These are phyloP conservation scores for Sparidentex hasta DNA, from an alignment of 2,797 vertebrate genomes.

Conservation along the genomic window DNA sequence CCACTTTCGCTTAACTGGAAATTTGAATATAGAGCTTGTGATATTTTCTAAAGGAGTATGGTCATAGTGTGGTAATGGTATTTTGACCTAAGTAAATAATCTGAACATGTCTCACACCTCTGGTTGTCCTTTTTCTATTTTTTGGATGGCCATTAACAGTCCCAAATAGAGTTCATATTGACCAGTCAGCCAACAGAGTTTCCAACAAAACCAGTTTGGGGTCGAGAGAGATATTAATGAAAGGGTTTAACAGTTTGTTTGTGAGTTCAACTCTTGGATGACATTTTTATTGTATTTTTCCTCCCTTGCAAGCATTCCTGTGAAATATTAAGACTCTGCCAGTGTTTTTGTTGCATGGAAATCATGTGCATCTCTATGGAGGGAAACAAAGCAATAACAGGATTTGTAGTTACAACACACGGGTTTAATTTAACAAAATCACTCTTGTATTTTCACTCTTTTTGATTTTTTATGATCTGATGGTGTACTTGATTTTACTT, in stretches of 20 bases:
- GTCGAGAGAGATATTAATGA: too few relatives aligned
- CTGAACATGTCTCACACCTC: too few relatives aligned
- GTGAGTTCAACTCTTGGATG: neutral
- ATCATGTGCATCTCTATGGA: neutral
- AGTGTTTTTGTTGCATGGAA: neutral
- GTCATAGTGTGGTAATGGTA: neutral
- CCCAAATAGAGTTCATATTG: neutral
- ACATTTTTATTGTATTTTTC: neutral
- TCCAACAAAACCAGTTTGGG: neutral
- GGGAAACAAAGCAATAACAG: neutral
- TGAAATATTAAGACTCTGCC: neutral
- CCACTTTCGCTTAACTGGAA: too few relatives aligned
- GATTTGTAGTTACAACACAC: neutral
- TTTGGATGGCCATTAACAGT: too few relatives aligned
- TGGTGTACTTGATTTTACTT: too few relatives aligned
- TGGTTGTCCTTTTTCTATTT: too few relatives aligned
- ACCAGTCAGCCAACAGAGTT: neutral
- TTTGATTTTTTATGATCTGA: neutral
- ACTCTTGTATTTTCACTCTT: neutral
- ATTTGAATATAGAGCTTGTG: neutral
- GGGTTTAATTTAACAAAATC: neutral
- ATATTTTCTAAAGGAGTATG: neutral
- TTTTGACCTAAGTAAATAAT: neutral
- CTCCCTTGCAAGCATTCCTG: neutral
- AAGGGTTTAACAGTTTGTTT: too few relatives aligned